Percentiles rank a stretch among this genome's conserved stretches.
Evolutionary conservation across 2,888 invertebrate species (phyloP).

Genomic region (Neelides folsomi): DNA sequence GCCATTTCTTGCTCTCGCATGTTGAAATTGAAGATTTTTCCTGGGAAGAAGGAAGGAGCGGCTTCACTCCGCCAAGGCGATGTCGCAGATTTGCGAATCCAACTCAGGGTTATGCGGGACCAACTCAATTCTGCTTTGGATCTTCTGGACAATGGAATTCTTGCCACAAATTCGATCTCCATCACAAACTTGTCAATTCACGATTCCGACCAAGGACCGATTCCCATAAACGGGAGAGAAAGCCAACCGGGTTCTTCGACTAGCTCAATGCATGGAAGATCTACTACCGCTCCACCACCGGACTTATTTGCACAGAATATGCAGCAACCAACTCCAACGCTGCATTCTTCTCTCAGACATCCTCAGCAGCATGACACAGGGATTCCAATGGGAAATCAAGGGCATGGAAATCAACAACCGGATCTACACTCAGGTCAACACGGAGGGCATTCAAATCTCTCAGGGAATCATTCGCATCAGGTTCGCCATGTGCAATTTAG

Average conservation of each 20-base stretch:
- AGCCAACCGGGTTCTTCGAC: neutral
- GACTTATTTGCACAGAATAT: neutral
- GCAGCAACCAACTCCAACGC: neutral
- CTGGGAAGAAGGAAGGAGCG: constrained; percentile 34
- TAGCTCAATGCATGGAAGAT: neutral
- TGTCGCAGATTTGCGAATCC: constrained; percentile 41
- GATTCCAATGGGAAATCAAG: too few species aligned
- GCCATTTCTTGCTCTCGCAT: constrained; percentile 52
- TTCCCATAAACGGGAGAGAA: neutral
- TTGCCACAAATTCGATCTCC: neutral
- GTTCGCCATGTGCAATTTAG: neutral
- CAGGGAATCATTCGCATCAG: neutral
- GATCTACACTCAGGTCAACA: too few species aligned
- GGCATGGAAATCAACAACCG: neutral
- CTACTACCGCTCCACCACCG: neutral
- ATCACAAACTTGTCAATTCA: neutral
- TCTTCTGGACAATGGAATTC: constrained; percentile 39
- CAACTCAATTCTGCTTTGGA: constrained; percentile 48
- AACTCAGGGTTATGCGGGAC: constrained; percentile 46
- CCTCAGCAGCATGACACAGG: too few species aligned
- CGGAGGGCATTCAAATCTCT: neutral
- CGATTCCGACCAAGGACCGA: neutral
- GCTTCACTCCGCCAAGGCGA: too few species aligned
- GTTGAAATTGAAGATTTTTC: constrained; percentile 50
- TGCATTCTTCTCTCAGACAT: neutral